A percentile compares a stretch with the other conserved stretches of the same genome.
phyloP scores from a whole-genome alignment of 2,888 invertebrate genomes.

The Vanessa cardui region DNA sequence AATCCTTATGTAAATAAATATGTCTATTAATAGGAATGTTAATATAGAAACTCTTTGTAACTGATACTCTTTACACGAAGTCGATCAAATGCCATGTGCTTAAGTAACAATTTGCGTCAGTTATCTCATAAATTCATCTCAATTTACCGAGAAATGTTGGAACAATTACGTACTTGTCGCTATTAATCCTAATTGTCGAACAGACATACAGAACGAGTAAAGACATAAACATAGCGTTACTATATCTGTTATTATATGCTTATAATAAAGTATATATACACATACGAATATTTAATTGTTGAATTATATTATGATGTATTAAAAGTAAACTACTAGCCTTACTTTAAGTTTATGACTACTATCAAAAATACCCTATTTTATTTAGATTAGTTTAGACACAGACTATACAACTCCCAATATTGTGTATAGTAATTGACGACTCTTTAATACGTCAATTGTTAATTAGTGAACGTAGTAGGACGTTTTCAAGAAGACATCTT shows the following conservation, averaged over 20 bases:
- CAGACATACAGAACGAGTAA: conserved; percentile 9
- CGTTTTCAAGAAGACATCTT: too few species aligned
- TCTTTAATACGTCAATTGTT: too few species aligned
- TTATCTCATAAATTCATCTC: conserved; percentile 25
- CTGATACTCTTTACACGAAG: background rate
- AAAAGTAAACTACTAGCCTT: too few species aligned
- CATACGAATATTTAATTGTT: too few species aligned
- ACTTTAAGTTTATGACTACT: too few species aligned
- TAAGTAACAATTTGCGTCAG: conserved; percentile 1
- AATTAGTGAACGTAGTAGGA: too few species aligned
- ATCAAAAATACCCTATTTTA: too few species aligned
- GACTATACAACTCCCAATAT: too few species aligned
- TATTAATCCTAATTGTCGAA: conserved; percentile 32
- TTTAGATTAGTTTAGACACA: too few species aligned
- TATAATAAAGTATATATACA: background rate
- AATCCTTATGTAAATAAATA: too few species aligned
- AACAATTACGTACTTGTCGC: conserved; percentile 31
- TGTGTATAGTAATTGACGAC: too few species aligned
- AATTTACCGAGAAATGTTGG: conserved; percentile 17
- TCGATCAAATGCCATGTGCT: background rate
- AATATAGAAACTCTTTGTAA: background rate
- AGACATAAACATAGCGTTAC: background rate
- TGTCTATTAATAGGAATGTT: background rate
- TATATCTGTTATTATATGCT: background rate
- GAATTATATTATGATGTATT: too few species aligned